These are phyloP conservation scores for Riptortus pedestris DNA, from an alignment of 1,140 invertebrate genomes.

Conservation along the genomic window DNA sequence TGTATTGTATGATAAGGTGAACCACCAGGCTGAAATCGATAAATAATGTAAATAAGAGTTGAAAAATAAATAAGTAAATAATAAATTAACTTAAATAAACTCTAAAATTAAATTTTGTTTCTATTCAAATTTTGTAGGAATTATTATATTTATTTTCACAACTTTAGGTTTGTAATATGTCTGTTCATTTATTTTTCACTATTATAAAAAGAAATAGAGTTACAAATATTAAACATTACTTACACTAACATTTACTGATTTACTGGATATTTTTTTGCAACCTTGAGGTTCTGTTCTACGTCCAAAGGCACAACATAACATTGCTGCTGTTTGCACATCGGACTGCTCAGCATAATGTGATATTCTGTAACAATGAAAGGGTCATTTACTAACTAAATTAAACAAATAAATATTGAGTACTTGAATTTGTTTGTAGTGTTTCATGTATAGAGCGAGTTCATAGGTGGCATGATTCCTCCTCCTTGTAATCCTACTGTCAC, in stretches of 20 bases:
- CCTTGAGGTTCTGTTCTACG: constrained; percentile 39
- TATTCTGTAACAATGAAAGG: constrained; percentile 47
- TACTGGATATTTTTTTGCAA: constrained; percentile 36
- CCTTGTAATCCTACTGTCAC: too few relatives aligned
- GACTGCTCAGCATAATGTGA: constrained; percentile 62
- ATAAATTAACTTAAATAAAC: background rate
- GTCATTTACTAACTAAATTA: background rate
- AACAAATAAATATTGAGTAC: too few relatives aligned
- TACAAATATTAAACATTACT: too few relatives aligned
- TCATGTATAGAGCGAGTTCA: too few relatives aligned
- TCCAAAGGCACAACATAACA: constrained; percentile 79
- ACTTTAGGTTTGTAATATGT: too few relatives aligned
- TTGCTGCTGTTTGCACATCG: constrained; percentile 87
- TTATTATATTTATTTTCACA: too few relatives aligned
- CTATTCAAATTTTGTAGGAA: too few relatives aligned
- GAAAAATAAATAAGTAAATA: constrained; percentile 34
- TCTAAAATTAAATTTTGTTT: too few relatives aligned
- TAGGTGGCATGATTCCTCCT: too few relatives aligned
- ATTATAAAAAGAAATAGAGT: too few relatives aligned
- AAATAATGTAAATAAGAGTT: constrained; percentile 51
- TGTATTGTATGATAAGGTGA: constrained; percentile 88
- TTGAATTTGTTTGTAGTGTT: too few relatives aligned
- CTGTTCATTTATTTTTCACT: too few relatives aligned
- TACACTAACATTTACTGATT: constrained; percentile 43
- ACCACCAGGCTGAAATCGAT: constrained; percentile 48